A percentile compares a stretch with the other conserved stretches of the same genome.
These are phyloP conservation scores for Hesperophylax magnus DNA, from an alignment of 1,140 invertebrate species.

Conservation along the genomic window DNA sequence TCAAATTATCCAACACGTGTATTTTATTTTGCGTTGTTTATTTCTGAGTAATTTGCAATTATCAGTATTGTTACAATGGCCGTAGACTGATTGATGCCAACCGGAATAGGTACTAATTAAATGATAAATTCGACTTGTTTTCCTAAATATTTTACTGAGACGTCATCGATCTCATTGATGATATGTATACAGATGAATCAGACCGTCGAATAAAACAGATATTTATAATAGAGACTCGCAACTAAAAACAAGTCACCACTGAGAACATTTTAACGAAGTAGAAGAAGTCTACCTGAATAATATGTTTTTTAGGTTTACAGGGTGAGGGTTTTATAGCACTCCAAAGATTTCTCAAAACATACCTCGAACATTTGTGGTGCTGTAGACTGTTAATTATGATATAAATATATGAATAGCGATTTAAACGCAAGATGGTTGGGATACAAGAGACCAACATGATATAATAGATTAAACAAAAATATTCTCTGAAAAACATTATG, in stretches of 20 bases:
- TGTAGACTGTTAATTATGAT: neutral
- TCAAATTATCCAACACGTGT: constrained; percentile 17
- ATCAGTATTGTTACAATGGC: neutral
- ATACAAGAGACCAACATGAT: too few relatives aligned
- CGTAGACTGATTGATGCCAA: constrained; percentile 2
- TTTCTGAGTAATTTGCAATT: neutral
- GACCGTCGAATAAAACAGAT: neutral
- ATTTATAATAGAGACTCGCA: neutral
- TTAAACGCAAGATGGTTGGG: too few relatives aligned
- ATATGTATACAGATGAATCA: too few relatives aligned
- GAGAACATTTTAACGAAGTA: too few relatives aligned
- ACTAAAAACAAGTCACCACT: neutral
- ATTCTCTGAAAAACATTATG: too few relatives aligned
- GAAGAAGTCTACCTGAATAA: too few relatives aligned
- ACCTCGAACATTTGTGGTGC: neutral
- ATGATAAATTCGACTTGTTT: neutral
- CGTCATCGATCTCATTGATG: too few relatives aligned
- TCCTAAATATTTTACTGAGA: neutral
- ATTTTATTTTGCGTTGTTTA: constrained; percentile 30
- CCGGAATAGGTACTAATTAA: neutral
- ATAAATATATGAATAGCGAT: neutral
- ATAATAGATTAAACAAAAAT: too few relatives aligned
- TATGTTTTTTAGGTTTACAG: too few relatives aligned
- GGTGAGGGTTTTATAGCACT: too few relatives aligned
- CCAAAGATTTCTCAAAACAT: too few relatives aligned